Evolutionary conservation across 1,140 invertebrate genomes (phyloP).

Genomic region (Tetraneura akinire): DNA sequence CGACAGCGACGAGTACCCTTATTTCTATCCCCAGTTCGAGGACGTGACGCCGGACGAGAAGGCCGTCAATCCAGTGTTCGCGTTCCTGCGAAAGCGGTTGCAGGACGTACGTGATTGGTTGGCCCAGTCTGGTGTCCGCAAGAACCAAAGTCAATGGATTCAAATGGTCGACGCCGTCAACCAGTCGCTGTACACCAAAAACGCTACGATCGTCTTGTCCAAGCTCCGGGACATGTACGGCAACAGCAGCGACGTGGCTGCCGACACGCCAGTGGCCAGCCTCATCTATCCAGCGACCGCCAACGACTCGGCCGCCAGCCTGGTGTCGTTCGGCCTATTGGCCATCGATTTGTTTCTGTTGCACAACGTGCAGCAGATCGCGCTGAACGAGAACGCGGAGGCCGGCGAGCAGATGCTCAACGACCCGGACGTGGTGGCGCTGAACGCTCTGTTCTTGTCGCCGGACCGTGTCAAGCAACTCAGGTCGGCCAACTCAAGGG

Average conservation of each 20-base stretch:
- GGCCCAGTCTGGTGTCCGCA: conserved; percentile 55
- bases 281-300: conserved; percentile 56
- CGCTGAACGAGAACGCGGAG: conserved; percentile 62
- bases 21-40: conserved; percentile 59
- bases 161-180: conserved; percentile 58
- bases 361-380: conserved; percentile 65
- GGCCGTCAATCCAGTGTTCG: conserved; percentile 54
- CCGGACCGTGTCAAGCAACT: conserved; percentile 59
- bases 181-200: conserved; percentile 60
- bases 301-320: conserved; percentile 51
- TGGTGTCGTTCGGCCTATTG: conserved; percentile 64
- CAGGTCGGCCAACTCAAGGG: conserved; percentile 52
- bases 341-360: conserved; percentile 65
- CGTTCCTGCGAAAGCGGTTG: conserved; percentile 58
- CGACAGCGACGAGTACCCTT: conserved; percentile 58
- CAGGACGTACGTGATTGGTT: conserved; percentile 63
- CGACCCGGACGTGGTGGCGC: conserved; percentile 63
- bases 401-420: conserved; percentile 60
- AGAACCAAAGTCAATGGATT: conserved; percentile 54
- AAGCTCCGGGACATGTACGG: conserved; percentile 62
- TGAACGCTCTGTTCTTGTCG: conserved; percentile 64
- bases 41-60: conserved; percentile 58
- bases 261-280: conserved; percentile 57
- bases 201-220: conserved; percentile 60
- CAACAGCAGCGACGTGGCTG: conserved; percentile 54